phyloP scores from a whole-genome alignment of 2,797 vertebrate genomes.

The Enteromius thamalakanensis region DNA sequence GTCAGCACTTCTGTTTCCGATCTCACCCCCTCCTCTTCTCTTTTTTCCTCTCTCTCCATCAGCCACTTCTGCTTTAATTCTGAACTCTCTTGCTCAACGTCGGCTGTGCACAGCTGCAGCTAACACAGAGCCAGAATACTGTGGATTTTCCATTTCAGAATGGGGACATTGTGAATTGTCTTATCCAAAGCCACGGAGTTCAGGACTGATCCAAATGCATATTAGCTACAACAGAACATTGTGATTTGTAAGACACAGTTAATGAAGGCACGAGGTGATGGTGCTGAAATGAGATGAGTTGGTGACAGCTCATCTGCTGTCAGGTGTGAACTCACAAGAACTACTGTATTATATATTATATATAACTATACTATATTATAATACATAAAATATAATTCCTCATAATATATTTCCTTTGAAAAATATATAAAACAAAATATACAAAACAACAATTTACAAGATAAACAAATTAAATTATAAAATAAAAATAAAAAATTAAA shows the following conservation, averaged over 20 bases:
- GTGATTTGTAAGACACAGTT: conserved; percentile 12
- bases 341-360: too few relatives aligned
- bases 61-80: conserved; percentile 41
- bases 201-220: not conserved
- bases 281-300: conserved; percentile 10
- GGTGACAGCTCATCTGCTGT: not conserved
- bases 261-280: not conserved
- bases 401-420: not conserved
- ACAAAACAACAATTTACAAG: too few relatives aligned
- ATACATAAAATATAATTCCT: not conserved
- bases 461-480: too few relatives aligned
- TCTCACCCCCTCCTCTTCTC: conserved; percentile 41
- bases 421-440: not conserved
- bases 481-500: too few relatives aligned
- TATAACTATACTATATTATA: too few relatives aligned
- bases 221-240: conserved; percentile 18
- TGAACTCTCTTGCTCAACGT: conserved; percentile 23
- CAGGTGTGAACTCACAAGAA: not conserved
- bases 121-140: conserved; percentile 18
- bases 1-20: conserved; percentile 63
- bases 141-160: conserved; percentile 31
- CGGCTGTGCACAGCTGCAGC: conserved; percentile 13
- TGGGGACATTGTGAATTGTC: not conserved
- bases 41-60: conserved; percentile 44
- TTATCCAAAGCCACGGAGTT: conserved; percentile 16